Conservation (phyloP, 2,888 invertebrate genomes). For the Aleiodes alternator region DNA sequence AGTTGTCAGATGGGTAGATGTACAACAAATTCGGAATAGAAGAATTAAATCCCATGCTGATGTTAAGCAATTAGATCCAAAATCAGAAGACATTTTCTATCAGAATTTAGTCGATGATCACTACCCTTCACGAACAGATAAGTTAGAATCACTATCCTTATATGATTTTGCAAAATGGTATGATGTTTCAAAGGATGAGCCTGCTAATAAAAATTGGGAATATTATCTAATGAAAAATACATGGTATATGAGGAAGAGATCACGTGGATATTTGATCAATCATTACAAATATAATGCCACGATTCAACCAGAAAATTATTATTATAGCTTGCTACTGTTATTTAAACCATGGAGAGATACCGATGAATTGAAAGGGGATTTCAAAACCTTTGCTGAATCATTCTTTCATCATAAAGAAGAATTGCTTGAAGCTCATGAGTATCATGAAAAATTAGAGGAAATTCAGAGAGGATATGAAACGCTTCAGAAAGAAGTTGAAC, state of each 20-base stretch:
- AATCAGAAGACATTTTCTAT: constrained; percentile 62
- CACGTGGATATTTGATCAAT: constrained; percentile 42
- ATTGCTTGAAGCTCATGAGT: constrained; percentile 3
- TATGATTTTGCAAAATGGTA: constrained; percentile 60
- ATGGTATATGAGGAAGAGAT: constrained; percentile 56
- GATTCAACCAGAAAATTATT: constrained; percentile 59
- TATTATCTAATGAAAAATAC: constrained; percentile 43
- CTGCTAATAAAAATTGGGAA: constrained; percentile 41
- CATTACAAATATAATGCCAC: constrained; percentile 54
- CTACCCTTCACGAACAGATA: constrained; percentile 62
- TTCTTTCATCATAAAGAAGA: constrained; percentile 2
- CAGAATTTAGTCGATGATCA: constrained; percentile 60
- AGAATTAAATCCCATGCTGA: constrained; percentile 47
- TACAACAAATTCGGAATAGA: constrained; percentile 50
- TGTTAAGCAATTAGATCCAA: constrained; percentile 44
- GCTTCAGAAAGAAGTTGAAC: background rate
- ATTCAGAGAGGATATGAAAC: constrained; percentile 16
- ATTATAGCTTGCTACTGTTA: constrained; percentile 56
- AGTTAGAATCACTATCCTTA: constrained; percentile 55
- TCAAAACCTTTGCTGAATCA: constrained; percentile 2
- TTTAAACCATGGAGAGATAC: constrained; percentile 59
- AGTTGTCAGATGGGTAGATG: constrained; percentile 66
- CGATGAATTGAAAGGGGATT: constrained; percentile 54
- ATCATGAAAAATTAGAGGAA: constrained; percentile 25
- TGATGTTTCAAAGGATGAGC: constrained; percentile 48